Conservation (phyloP, 2,797 vertebrate species). For the Gallinago nigripennis region DNA sequence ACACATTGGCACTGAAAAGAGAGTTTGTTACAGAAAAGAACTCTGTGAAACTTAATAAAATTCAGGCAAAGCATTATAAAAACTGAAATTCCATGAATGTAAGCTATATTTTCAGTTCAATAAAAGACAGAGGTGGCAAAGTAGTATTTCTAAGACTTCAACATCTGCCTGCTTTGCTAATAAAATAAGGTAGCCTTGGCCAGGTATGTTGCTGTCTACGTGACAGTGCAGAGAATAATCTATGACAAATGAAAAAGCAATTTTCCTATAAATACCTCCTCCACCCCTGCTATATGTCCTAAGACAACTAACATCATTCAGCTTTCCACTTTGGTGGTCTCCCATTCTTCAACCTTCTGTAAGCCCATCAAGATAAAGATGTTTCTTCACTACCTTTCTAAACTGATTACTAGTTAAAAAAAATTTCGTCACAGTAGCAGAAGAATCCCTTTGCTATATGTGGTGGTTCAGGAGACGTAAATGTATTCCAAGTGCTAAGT, state of each 20-base stretch:
- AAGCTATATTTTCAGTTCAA: not conserved
- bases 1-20: constrained; percentile 14
- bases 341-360: not conserved
- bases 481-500: not conserved
- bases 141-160: not conserved
- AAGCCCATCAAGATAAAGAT: not conserved
- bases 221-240: not conserved
- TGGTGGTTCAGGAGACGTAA: accelerated
- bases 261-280: not conserved
- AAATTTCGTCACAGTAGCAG: not conserved
- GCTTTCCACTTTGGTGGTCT: not conserved
- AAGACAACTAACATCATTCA: not conserved
- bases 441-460: not conserved
- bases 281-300: not conserved
- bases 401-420: not conserved
- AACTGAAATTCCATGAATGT: not conserved
- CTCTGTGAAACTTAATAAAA: not conserved
- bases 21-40: not conserved
- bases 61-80: not conserved
- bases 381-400: not conserved
- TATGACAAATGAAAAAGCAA: not conserved
- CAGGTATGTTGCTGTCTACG: not conserved
- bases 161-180: not conserved
- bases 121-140: not conserved
- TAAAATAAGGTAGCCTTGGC: not conserved